Evolutionary conservation across 1,140 invertebrate species (phyloP).

Genomic region (Lethrus apterus): DNA sequence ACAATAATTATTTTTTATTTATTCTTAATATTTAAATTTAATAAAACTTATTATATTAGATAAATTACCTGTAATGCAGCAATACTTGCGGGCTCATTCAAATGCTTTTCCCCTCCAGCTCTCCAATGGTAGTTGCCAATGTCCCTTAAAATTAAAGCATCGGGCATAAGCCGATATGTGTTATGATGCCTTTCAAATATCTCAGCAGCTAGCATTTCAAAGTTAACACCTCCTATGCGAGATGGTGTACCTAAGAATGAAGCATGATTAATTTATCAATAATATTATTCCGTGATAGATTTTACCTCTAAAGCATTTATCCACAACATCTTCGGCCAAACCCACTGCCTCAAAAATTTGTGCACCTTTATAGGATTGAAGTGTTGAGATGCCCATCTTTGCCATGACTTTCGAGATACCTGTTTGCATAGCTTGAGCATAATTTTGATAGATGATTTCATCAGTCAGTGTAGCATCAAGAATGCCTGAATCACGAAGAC

Average conservation of each 20-base stretch:
- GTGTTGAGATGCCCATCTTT: conserved; percentile 98
- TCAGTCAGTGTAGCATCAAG: conserved; percentile 70
- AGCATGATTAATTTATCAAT: no score
- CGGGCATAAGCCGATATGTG: conserved; percentile 66
- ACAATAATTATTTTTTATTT: no score
- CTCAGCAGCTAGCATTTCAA: conserved; percentile 85
- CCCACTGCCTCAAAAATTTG: conserved; percentile 99
- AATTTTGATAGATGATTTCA: conserved; percentile 73
- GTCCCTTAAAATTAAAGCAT: conserved; percentile 80
- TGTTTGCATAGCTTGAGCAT: conserved; percentile 47
- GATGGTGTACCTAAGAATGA: conserved; percentile 84
- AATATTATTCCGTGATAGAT: conserved; percentile 1
- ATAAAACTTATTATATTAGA: background rate
- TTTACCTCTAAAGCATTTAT: conserved; percentile 81
- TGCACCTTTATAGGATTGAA: conserved; percentile 99
- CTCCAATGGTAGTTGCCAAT: conserved; percentile 96
- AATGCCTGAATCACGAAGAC: conserved; percentile 73
- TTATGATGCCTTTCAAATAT: conserved; percentile 75
- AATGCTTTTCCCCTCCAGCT: conserved; percentile 93
- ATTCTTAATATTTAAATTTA: no score
- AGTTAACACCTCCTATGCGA: conserved; percentile 87
- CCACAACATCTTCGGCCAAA: conserved; percentile 82
- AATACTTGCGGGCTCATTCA: conserved; percentile 93
- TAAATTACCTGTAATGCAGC: conserved; percentile 73
- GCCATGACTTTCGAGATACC: conserved; percentile 72